Base-by-base conservation (phyloP, 2,888 invertebrate species). In the Biston betularia region DNA sequence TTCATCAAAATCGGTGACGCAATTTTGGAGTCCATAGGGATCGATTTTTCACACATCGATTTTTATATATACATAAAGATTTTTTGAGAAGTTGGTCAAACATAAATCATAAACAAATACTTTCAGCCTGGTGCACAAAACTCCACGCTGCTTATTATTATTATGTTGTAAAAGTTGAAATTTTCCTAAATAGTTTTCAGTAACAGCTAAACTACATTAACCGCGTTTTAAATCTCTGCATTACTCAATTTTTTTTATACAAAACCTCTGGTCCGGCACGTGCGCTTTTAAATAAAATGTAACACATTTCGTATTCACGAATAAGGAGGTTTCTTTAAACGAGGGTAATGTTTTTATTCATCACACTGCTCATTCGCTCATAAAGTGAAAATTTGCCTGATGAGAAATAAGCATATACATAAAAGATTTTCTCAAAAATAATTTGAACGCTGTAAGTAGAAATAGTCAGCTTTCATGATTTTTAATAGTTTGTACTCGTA, bases 241-340 rank as follows among this genome's bases (percentile, higher is more conserved):
- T 70, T 69, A 75, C 74, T 74, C 77, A 63, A 74, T 81, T 78
- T 78, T 75, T 74, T 77, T 75, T 73, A 70, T 70, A 71, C 63
- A 62, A 60, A 70, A 55, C 64, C 63, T 59, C 69, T 68, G 64
- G 49, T 66, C 64, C 62, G 54, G 65, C 65, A 62, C 70, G 64
- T 70, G 57, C 61, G 48, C 58, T 12, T 35, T 67, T 10, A 44
- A 70, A 72, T 68, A 63, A 66, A 66, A 63, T 42, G 49, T 58
- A 57, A 50, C 56, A 63, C 49, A 35, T 60, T 65, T 65, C 50
- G 60, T 60, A 60, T 65, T 60, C 59, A 55, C 24, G 33, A 53
- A 48, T 54, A 35, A 65, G 52, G 54, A 35, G 42, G 53, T 53
- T 53, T 42, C 54, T 54, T 44, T 49, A 53, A 52, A 52, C n/a